These are phyloP conservation scores for Heliconius nattereri DNA, from an alignment of 1,140 invertebrate species.

Conservation along the genomic window DNA sequence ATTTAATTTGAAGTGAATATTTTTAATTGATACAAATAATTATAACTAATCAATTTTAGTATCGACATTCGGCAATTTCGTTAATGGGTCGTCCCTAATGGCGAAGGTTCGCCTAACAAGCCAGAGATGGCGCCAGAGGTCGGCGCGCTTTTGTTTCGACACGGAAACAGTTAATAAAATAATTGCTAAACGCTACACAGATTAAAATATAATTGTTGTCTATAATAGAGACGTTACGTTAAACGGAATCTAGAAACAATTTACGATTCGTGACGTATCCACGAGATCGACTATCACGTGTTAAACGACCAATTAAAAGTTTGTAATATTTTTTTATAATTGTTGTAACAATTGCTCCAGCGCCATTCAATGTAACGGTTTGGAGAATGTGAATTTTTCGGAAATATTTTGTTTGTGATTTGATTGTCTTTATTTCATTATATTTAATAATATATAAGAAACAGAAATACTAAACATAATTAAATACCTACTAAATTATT, in stretches of 20 bases:
- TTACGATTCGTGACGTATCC: slow-evolving; percentile 47
- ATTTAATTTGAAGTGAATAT: neutral
- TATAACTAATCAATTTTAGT: slow-evolving; percentile 15
- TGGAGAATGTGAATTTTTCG: neutral
- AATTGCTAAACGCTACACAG: slow-evolving; percentile 48
- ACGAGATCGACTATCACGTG: slow-evolving; percentile 30
- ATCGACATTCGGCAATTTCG: slow-evolving; percentile 40
- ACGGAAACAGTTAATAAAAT: slow-evolving; percentile 61
- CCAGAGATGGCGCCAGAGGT: slow-evolving; percentile 66
- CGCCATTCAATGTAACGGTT: neutral
- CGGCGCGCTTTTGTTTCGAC: slow-evolving; percentile 53
- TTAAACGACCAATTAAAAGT: slow-evolving; percentile 28
- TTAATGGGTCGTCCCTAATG: slow-evolving; percentile 32
- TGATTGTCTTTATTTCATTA: neutral
- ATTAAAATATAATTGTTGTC: slow-evolving; percentile 12
- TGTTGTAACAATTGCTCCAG: neutral
- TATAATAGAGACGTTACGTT: slow-evolving; percentile 61
- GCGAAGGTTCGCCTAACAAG: slow-evolving; percentile 44
- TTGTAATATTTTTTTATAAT: slow-evolving; percentile 14
- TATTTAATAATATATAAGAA: neutral
- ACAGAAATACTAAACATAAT: neutral
- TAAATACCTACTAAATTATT: neutral
- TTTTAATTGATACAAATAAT: slow-evolving; percentile 8
- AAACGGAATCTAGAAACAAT: slow-evolving; percentile 48
- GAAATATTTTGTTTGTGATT: neutral